Percentiles rank a stretch among this genome's conserved stretches.
Evolutionary conservation across 2,113 vertebrate species (phyloP).

Genomic region (Pseudorasbora parva): DNA sequence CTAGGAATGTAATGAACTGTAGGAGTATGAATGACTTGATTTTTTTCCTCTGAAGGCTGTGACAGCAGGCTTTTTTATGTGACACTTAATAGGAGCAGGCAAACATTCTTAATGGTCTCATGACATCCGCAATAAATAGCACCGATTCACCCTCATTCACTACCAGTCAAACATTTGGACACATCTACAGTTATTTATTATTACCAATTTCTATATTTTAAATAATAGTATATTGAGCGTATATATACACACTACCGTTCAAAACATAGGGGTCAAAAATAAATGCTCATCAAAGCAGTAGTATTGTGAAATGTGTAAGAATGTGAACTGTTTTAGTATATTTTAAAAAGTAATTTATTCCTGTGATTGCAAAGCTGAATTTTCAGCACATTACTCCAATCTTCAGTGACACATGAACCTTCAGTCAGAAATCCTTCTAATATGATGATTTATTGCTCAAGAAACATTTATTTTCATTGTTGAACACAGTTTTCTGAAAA

Average conservation of each 20-base stretch:
- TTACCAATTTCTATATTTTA: background rate
- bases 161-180: slow-evolving; percentile 8
- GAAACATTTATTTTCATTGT: background rate
- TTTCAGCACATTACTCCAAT: background rate
- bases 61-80: slow-evolving; percentile 53
- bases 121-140: background rate
- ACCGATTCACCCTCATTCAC: background rate
- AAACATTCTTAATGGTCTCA: slow-evolving; percentile 1
- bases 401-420: background rate
- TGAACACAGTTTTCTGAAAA: background rate
- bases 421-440: background rate
- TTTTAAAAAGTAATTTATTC: background rate
- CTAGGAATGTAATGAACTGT: background rate
- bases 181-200: background rate
- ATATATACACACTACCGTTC: background rate
- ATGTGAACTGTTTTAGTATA: background rate
- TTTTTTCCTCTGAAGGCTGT: slow-evolving; percentile 29
- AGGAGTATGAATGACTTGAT: background rate
- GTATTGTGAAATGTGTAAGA: too few relatives aligned
- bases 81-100: slow-evolving; percentile 15
- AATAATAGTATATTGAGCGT: background rate
- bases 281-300: background rate
- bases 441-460: background rate
- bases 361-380: background rate
- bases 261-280: background rate